Base-by-base conservation (phyloP, 2,797 vertebrate genomes). In the Sylvia borin region DNA sequence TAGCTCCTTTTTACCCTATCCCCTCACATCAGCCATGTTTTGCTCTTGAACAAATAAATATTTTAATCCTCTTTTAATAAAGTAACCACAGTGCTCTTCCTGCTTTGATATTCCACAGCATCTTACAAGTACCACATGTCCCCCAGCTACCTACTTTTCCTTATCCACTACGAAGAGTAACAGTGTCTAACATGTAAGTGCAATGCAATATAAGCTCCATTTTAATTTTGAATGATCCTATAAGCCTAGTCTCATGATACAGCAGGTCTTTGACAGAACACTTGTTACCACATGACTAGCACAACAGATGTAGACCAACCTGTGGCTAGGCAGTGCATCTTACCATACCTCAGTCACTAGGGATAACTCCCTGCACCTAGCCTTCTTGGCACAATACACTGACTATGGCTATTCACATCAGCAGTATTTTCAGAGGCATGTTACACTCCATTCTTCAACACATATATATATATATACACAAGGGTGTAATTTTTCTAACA, bases 171-270 rank as follows among this genome's bases (percentile, higher is more conserved):
- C 26, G 25, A 71, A 92, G n/a, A 61, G 8, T 42, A 90, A 51
- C 1, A 1, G 20, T 60, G 26, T 26, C 55, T 55, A 58, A 24
- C 58, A 75, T 3, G 0, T 4, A 77, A 74, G n/a, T n/a, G 38
- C 27, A 77, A 71, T 26, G 18, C 34, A 77, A 40, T 13, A 10
- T 18, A 73, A 79, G 70, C 79, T 65, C 54, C 12, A n/a, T 51
- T 78, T 85, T 79, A 29, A 60, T 36, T 83, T 9, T 32, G 34
- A 85, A 83, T 60, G 45, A 8, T 60, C 25, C 47, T 71, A 32
- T 27, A 75, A 91, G 53, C 27, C 31, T 24, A 8, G 31, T 62
- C 36, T 78, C 42, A 48, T 5, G 13, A 79, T 60, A 93, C 21
- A 80, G 42, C 10, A 93, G 9, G 17, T 82, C 90, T 85, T 76